A percentile compares a stretch with the other conserved stretches of the same genome.
phyloP scores from a whole-genome alignment of 2,113 vertebrate species.

The Cebus imitator region DNA sequence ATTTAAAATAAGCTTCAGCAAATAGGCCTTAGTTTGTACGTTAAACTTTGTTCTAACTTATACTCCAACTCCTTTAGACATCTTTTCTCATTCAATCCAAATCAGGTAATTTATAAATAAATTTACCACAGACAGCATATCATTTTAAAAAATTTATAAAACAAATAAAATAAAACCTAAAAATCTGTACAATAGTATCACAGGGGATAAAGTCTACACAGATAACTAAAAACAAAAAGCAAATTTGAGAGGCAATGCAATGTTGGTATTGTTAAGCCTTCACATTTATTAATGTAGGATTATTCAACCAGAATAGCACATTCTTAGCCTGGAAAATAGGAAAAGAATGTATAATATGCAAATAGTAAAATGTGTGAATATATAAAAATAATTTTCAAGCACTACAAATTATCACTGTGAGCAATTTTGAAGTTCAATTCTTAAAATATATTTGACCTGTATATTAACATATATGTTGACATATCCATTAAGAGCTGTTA shows the following conservation, averaged over 20 bases:
- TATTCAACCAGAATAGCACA: background rate
- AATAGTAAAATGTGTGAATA: background rate
- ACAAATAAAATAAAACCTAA: conserved; percentile 34
- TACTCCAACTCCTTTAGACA: background rate
- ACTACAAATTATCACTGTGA: background rate
- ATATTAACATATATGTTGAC: no score
- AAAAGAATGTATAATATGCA: background rate
- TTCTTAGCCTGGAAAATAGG: background rate
- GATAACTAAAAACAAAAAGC: background rate
- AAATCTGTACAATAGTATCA: background rate
- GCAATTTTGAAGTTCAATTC: background rate
- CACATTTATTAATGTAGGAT: background rate
- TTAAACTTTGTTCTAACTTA: background rate
- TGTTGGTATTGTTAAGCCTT: background rate
- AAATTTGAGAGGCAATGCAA: background rate
- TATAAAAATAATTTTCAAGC: background rate
- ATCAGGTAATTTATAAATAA: conserved; percentile 31
- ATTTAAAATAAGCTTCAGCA: no score
- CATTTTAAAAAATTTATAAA: background rate
- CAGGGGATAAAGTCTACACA: background rate
- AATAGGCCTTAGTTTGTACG: no score
- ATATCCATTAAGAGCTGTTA: background rate
- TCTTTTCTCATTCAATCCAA: background rate
- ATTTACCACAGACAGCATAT: background rate
- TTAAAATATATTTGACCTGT: conserved; percentile 18